phyloP scores from a whole-genome alignment of 2,113 vertebrate genomes.

The Empidonax traillii region DNA sequence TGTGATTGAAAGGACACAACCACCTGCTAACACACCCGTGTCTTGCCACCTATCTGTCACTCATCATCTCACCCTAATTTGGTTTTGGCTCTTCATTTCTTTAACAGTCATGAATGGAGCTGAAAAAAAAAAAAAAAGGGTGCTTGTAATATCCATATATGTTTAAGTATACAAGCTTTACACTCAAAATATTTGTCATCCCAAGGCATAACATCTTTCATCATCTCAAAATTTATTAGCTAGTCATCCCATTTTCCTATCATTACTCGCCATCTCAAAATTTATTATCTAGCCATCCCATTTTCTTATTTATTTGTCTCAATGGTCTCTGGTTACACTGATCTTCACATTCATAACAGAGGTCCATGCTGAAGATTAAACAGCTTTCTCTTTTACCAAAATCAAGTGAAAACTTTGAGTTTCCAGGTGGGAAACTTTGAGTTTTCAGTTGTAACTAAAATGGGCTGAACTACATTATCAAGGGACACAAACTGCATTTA shows the following conservation, averaged over 20 bases:
- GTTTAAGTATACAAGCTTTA: neutral
- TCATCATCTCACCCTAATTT: neutral
- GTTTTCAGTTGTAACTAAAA: neutral
- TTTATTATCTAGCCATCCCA: neutral
- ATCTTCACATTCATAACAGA: neutral
- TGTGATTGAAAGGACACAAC: neutral
- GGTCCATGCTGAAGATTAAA: neutral
- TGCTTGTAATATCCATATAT: neutral
- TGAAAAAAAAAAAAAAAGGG: neutral
- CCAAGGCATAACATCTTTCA: neutral
- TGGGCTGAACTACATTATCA: neutral
- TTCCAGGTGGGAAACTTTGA: neutral
- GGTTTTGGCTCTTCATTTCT: neutral
- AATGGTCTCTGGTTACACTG: neutral
- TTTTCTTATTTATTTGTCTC: neutral
- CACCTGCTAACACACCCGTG: accelerated
- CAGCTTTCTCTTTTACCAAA: neutral
- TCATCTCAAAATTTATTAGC: neutral
- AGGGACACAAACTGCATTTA: neutral
- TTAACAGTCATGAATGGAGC: neutral
- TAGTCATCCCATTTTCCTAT: neutral
- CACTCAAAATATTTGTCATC: neutral
- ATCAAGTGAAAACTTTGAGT: neutral
- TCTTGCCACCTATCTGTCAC: neutral
- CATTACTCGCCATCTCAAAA: neutral